Evolutionary conservation across 2,113 vertebrate genomes (phyloP).

Genomic region (Carassius gibelio): DNA sequence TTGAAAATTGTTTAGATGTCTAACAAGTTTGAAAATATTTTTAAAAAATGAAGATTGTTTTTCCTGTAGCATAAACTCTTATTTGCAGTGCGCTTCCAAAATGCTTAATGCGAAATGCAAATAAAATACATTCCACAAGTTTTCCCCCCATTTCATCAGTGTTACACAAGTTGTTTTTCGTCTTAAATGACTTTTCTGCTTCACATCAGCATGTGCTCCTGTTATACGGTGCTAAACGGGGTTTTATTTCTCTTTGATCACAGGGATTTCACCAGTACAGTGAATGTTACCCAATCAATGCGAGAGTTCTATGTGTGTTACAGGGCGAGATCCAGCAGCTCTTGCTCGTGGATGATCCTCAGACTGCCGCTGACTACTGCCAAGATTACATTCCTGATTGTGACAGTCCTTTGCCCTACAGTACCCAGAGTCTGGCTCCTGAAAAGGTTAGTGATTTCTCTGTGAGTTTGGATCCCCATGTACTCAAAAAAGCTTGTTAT

Average conservation of each 20-base stretch:
- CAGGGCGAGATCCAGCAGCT: constrained; percentile 91
- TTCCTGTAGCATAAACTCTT: background rate
- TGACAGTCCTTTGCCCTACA: constrained; percentile 71
- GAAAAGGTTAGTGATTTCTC: constrained; percentile 68
- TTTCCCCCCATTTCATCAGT: constrained; percentile 31
- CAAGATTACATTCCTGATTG: constrained; percentile 82
- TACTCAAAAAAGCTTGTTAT: background rate
- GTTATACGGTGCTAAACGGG: background rate
- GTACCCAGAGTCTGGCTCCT: constrained; percentile 57
- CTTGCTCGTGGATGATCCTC: constrained; percentile 78
- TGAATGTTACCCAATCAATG: constrained; percentile 11
- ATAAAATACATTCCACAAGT: constrained; percentile 1
- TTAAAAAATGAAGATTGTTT: background rate
- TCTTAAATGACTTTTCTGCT: background rate
- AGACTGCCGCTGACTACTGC: constrained; percentile 82
- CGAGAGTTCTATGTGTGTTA: constrained; percentile 24
- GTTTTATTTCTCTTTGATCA: constrained; percentile 33
- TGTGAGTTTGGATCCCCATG: background rate
- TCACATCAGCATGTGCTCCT: background rate
- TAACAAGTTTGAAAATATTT: background rate
- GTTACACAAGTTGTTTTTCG: constrained; percentile 17
- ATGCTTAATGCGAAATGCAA: background rate
- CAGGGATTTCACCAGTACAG: constrained; percentile 3
- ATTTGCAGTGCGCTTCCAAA: background rate
- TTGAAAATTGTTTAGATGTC: background rate